A percentile compares a stretch with the other conserved stretches of the same genome.
These are phyloP conservation scores for Papilio polyxenes DNA, from an alignment of 1,140 invertebrate species.

Conservation along the genomic window DNA sequence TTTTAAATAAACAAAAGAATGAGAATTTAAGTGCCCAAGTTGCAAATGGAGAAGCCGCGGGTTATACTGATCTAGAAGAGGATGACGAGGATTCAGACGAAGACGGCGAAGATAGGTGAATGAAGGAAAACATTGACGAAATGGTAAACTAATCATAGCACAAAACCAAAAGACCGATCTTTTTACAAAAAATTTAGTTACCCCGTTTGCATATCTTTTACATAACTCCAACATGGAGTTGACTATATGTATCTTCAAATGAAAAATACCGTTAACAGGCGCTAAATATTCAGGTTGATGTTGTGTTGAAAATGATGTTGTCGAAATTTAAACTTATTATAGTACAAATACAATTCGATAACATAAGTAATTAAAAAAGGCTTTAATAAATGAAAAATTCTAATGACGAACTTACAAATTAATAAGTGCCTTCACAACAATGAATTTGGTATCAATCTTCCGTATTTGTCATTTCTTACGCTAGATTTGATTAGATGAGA, in stretches of 20 bases:
- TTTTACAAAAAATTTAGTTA: conserved; percentile 29
- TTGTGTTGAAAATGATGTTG: background rate
- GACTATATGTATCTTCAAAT: background rate
- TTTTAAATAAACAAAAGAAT: conserved; percentile 66
- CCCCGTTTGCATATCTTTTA: conserved; percentile 29
- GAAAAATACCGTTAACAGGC: background rate
- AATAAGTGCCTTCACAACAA: no score
- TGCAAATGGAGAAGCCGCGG: conserved; percentile 60
- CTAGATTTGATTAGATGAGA: no score
- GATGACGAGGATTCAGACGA: conserved; percentile 50
- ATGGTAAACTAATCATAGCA: conserved; percentile 51
- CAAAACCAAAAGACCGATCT: conserved; percentile 52
- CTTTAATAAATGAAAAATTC: no score
- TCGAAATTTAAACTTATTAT: background rate
- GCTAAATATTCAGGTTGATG: background rate
- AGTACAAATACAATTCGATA: background rate
- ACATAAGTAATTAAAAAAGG: background rate
- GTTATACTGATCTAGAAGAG: conserved; percentile 58
- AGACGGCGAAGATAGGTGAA: conserved; percentile 54
- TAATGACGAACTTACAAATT: no score
- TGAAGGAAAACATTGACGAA: conserved; percentile 18
- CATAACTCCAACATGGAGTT: background rate
- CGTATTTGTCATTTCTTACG: no score
- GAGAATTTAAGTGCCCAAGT: conserved; percentile 68
- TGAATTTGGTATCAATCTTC: no score